Base-by-base conservation (phyloP, 1,140 invertebrate genomes). In the Saccostrea glomerata region DNA sequence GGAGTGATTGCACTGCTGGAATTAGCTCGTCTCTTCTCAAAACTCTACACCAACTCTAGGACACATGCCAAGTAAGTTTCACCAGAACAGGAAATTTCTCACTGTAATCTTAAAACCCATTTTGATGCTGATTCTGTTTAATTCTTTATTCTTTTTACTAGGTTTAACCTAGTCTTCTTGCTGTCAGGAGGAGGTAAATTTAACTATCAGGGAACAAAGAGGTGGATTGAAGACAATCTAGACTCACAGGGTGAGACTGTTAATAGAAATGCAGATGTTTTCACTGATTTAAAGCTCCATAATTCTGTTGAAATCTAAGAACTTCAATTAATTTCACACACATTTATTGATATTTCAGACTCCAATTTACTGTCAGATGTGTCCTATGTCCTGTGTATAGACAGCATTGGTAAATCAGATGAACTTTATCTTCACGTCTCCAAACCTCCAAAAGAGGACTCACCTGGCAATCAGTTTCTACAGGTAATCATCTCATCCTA, bases 181-280 rank as follows among this genome's bases (percentile, higher is more conserved):
- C 95, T 99, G 30, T 97, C 98, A 82, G 98, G 98, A 63, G 98
- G 97, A 88, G 99, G 99, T 20, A 98, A 99, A 95, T 97, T 98
- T 25, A 99, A 99, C 95, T 99, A 98, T 93, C 97, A 98, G 93
- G 98, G 98, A 36, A 97, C 98, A 63, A 99, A 99, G 95, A 98
- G 98, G 93, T 99, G 98, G 98, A 96, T 99, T 13, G 98, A 99
- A 94, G 98, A 98, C 94, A 97, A 98, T 93, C 94, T 98, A 82
- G 98, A 99, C 94, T 96, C 96, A 97, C 91, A 97, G 97, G 96
- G 98, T 98, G 90, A 82, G 82, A 30, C 58, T 60, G 7, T 84
- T 47, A 36, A 47, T 54, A 55, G n/a, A 47, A 47, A 7, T 47
- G 9, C 47, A 7, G 5, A 47, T 47, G 47, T 47, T 47, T 47